These are phyloP conservation scores for Scaptomyza reducta DNA, from an alignment of 2,888 invertebrate genomes.

Conservation along the genomic window DNA sequence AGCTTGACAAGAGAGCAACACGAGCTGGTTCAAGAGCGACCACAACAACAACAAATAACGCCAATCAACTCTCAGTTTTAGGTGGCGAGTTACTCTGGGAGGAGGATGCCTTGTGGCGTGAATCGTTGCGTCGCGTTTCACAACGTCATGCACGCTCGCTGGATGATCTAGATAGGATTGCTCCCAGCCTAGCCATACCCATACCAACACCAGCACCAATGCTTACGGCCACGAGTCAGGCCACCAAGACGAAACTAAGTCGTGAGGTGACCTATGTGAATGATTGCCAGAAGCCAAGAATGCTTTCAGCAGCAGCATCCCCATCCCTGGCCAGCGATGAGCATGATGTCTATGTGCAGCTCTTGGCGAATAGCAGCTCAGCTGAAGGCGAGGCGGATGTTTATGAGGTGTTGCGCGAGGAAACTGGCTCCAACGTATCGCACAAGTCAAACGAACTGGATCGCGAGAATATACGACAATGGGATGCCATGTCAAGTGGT, in stretches of 20 bases:
- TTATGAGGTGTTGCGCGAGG: slow-evolving; percentile 83
- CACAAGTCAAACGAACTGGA: slow-evolving; percentile 88
- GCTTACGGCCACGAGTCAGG: slow-evolving; percentile 39
- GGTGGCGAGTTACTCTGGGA: slow-evolving; percentile 91
- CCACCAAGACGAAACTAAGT: slow-evolving; percentile 85
- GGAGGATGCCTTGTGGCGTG: slow-evolving; percentile 92
- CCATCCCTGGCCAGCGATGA: slow-evolving; percentile 58
- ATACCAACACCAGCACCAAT: slow-evolving; percentile 44
- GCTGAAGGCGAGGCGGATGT: slow-evolving; percentile 74
- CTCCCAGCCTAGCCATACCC: slow-evolving; percentile 18
- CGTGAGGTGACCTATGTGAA: slow-evolving; percentile 93
- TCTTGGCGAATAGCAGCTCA: slow-evolving; percentile 54
- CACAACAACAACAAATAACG: slow-evolving; percentile 51
- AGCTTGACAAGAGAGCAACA: slow-evolving; percentile 34
- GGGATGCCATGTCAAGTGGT: slow-evolving; percentile 95
- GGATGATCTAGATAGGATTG: slow-evolving; percentile 90
- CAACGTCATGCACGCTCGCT: slow-evolving; percentile 92
- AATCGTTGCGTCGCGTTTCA: slow-evolving; percentile 91
- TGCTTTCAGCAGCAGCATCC: slow-evolving; percentile 42
- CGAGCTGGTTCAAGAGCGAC: slow-evolving; percentile 6
- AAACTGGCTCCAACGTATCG: slow-evolving; percentile 80
- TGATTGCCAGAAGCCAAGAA: slow-evolving; percentile 86
- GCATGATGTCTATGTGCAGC: slow-evolving; percentile 83
- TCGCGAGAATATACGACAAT: slow-evolving; percentile 93
- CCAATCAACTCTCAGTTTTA: slow-evolving; percentile 77